These are phyloP conservation scores for Elgaria multicarinata DNA, from an alignment of 2,113 vertebrate species.

Conservation along the genomic window DNA sequence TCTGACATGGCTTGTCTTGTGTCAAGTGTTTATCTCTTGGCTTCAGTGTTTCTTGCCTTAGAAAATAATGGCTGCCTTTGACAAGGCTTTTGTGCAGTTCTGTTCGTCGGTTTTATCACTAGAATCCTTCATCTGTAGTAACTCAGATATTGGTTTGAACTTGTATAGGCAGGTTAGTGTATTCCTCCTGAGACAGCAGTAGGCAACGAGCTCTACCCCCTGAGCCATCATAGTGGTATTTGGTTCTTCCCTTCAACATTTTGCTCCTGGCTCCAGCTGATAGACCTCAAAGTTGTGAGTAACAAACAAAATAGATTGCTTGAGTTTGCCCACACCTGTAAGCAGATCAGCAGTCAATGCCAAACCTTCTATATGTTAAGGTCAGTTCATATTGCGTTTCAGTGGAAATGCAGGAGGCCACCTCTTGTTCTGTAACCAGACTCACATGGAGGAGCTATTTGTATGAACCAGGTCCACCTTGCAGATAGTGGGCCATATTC, in stretches of 20 bases:
- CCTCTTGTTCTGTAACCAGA: not conserved
- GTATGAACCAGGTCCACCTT: not conserved
- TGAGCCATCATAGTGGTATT: not conserved
- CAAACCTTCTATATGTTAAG: not conserved
- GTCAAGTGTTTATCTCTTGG: not conserved
- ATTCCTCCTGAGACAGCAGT: not conserved
- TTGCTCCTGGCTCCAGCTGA: not conserved
- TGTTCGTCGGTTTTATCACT: not conserved
- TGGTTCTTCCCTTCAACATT: not conserved
- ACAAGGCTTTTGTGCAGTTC: not conserved
- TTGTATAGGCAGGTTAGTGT: not conserved
- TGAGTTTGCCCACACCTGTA: not conserved
- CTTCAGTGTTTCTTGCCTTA: not conserved
- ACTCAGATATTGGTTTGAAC: not conserved
- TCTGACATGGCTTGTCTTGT: not conserved
- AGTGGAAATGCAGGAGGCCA: not conserved
- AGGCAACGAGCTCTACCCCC: not conserved
- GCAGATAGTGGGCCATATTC: no score
- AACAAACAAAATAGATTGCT: not conserved
- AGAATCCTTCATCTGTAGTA: not conserved
- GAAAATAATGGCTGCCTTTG: not conserved
- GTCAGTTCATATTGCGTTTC: not conserved
- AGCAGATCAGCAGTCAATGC: not conserved
- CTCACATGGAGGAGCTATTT: not conserved
- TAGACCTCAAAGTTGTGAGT: not conserved